phyloP scores from a whole-genome alignment of 2,797 vertebrate genomes.

The Sebastes umbrosus region DNA sequence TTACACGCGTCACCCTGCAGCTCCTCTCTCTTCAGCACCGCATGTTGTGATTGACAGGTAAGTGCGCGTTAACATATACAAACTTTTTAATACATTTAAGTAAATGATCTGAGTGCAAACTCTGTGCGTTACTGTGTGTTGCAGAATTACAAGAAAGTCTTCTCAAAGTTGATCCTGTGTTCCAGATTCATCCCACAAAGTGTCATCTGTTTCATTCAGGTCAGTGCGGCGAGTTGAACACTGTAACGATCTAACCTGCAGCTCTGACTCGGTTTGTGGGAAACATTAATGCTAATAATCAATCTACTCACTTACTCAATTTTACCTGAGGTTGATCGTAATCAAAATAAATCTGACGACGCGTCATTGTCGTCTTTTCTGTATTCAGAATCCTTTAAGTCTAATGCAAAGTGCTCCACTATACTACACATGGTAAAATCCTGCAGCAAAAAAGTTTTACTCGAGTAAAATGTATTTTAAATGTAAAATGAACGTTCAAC shows the following conservation, averaged over 20 bases:
- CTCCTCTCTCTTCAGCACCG: conserved; percentile 45
- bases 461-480: neutral
- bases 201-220: conserved; percentile 23
- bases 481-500: neutral
- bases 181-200: conserved; percentile 8
- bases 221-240: conserved; percentile 24
- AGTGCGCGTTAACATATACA: neutral
- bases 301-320: neutral
- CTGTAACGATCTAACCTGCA: neutral
- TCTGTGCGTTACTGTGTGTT: neutral
- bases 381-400: neutral
- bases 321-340: neutral
- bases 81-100: neutral
- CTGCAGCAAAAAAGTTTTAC: neutral
- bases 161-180: neutral
- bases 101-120: neutral
- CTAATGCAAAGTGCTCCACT: neutral
- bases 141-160: neutral
- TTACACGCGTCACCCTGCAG: neutral
- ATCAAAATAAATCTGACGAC: neutral
- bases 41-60: conserved; percentile 39
- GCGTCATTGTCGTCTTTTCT: too few species aligned
- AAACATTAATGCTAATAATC: neutral
- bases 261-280: neutral
- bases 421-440: neutral